phyloP scores from a whole-genome alignment of 2,797 vertebrate species.

The Euthynnus affinis region DNA sequence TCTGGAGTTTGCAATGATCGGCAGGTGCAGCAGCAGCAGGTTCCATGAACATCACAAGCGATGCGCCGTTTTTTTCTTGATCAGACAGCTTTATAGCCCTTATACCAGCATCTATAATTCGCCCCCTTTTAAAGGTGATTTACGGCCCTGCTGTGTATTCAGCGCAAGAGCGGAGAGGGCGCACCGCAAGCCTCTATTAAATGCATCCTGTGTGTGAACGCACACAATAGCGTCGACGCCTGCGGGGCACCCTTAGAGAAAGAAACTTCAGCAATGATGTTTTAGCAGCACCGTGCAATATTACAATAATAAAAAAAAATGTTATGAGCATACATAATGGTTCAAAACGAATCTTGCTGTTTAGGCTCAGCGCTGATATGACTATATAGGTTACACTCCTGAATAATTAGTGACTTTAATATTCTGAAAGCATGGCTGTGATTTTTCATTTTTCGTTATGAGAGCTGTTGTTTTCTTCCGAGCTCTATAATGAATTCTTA shows the following conservation, averaged over 20 bases:
- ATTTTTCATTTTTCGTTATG: conserved; percentile 1
- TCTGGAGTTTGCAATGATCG: conserved; percentile 29
- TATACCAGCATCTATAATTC: conserved; percentile 19
- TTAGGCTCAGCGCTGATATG: not conserved
- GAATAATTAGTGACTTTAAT: conserved; percentile 13
- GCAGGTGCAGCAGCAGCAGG: conserved; percentile 41
- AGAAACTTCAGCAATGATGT: conserved; percentile 38
- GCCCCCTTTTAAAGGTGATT: conserved; percentile 31
- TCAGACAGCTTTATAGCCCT: conserved; percentile 36
- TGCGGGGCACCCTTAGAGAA: conserved; percentile 29
- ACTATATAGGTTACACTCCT: not conserved
- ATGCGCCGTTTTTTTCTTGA: not conserved
- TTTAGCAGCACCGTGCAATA: not conserved
- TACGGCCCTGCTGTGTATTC: conserved; percentile 2
- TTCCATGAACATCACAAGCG: conserved; percentile 16
- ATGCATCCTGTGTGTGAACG: not conserved
- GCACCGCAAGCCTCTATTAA: conserved; percentile 11
- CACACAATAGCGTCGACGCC: conserved; percentile 19
- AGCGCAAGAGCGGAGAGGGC: not conserved
- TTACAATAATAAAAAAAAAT: not conserved
- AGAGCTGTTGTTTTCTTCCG: not conserved
- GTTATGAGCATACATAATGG: not conserved
- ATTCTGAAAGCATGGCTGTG: not conserved
- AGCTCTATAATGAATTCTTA: conserved; percentile 31
- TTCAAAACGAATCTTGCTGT: not conserved